Percentiles rank a stretch among this genome's conserved stretches.
phyloP scores from a whole-genome alignment of 2,113 vertebrate genomes.

The Syrmaticus mikado region DNA sequence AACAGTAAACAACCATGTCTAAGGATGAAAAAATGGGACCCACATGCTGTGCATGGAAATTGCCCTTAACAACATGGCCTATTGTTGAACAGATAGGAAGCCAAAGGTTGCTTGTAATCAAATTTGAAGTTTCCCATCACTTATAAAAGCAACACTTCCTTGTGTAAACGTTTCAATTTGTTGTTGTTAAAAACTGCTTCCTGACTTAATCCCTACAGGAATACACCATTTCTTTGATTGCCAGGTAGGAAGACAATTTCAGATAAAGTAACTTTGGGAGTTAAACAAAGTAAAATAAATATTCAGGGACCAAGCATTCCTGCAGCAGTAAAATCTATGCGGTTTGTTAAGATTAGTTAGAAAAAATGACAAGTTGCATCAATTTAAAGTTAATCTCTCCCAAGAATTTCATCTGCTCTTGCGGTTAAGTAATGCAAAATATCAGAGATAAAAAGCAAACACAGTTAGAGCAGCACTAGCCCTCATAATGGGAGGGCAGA shows the following conservation, averaged over 20 bases:
- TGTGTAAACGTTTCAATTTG: slow-evolving; percentile 85
- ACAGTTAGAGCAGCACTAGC: background rate
- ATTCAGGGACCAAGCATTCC: rapidly evolving
- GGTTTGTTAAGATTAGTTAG: slow-evolving; percentile 3
- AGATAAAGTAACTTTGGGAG: slow-evolving; percentile 27
- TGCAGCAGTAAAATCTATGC: slow-evolving; percentile 9
- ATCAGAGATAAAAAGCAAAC: background rate
- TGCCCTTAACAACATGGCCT: slow-evolving; percentile 94
- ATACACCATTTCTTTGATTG: slow-evolving; percentile 70
- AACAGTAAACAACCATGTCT: slow-evolving; percentile 96
- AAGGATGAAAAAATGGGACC: slow-evolving; percentile 88
- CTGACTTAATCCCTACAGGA: slow-evolving; percentile 76
- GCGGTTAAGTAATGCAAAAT: slow-evolving; percentile 20
- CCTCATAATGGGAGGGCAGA: background rate
- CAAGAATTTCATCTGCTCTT: slow-evolving; percentile 14
- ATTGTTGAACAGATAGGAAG: slow-evolving; percentile 94
- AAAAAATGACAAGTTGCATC: background rate
- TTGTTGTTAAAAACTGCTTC: slow-evolving; percentile 82
- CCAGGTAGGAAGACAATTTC: slow-evolving; percentile 71
- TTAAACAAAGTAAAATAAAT: slow-evolving; percentile 54
- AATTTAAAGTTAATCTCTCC: slow-evolving; percentile 4
- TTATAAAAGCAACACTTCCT: slow-evolving; percentile 87
- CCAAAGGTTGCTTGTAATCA: slow-evolving; percentile 99
- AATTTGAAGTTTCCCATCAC: slow-evolving; percentile 95
- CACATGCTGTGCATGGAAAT: slow-evolving; percentile 99